Conservation (phyloP, 2,113 vertebrate species). For the Psittacara wagleri region DNA sequence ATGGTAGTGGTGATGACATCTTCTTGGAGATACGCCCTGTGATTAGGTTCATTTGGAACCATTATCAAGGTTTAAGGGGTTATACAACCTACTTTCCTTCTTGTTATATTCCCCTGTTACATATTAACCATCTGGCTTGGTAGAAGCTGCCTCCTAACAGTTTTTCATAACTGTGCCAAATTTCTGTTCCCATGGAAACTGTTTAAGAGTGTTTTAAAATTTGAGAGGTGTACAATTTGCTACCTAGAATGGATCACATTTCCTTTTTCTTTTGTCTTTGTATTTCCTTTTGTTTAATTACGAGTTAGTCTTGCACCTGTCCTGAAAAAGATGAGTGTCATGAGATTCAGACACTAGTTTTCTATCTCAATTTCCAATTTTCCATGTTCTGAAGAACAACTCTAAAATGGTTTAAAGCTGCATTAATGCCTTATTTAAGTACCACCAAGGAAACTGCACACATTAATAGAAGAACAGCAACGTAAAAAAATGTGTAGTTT, state of each 20-base stretch:
- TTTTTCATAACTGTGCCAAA: conserved; percentile 64
- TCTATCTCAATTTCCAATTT: background rate
- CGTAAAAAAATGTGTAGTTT: background rate
- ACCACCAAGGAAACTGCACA: background rate
- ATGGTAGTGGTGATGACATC: background rate
- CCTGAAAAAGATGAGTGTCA: background rate
- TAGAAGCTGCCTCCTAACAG: conserved; percentile 51
- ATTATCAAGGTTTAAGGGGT: conserved; percentile 36
- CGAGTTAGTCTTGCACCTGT: background rate
- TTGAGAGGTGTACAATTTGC: conserved; percentile 40
- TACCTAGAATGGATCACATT: background rate
- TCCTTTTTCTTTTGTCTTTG: background rate
- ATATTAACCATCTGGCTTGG: conserved; percentile 67
- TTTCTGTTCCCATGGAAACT: conserved; percentile 74
- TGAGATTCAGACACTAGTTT: background rate
- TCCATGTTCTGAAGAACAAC: background rate
- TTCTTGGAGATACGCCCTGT: conserved; percentile 14
- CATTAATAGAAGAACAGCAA: background rate
- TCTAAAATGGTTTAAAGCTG: background rate
- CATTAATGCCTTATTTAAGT: background rate
- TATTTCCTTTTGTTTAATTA: conserved; percentile 11
- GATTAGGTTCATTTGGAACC: conserved; percentile 40
- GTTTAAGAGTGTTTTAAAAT: conserved; percentile 56
- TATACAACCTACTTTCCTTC: conserved; percentile 27
- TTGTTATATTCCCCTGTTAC: conserved; percentile 23